These are phyloP conservation scores for Menidia beryllina DNA, from an alignment of 2,113 vertebrate genomes.

Conservation along the genomic window DNA sequence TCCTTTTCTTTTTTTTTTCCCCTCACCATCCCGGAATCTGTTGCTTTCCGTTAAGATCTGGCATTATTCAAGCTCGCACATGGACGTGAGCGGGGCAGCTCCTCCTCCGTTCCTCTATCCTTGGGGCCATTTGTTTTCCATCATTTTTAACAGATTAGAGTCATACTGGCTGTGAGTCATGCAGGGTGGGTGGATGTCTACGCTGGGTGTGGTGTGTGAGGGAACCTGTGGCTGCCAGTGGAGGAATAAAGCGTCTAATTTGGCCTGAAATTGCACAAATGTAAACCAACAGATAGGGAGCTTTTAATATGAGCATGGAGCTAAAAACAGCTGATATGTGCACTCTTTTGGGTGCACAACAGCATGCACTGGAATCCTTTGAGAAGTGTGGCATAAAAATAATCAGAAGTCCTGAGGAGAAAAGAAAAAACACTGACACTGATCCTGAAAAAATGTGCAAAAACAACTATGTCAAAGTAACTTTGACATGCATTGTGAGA, in stretches of 20 bases:
- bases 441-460: constrained; percentile 29
- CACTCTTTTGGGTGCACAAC: constrained; percentile 15
- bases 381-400: constrained; percentile 21
- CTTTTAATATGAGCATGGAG: constrained; percentile 39
- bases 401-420: not conserved
- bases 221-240: constrained; percentile 50
- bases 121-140: constrained; percentile 71
- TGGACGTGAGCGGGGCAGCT: constrained; percentile 48
- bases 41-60: constrained; percentile 45
- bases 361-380: not conserved
- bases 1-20: not conserved
- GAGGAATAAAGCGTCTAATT: constrained; percentile 66
- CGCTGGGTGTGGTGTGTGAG: constrained; percentile 68
- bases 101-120: constrained; percentile 51
- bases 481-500: not conserved
- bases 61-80: constrained; percentile 55
- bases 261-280: constrained; percentile 51
- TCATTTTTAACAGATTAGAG: constrained; percentile 62
- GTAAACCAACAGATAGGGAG: constrained; percentile 41
- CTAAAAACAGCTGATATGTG: constrained; percentile 18
- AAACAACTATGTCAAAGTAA: constrained; percentile 7
- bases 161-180: constrained; percentile 72
- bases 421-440: constrained; percentile 10
- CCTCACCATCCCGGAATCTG: constrained; percentile 27
- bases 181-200: constrained; percentile 67